Conservation (phyloP, 2,113 vertebrate genomes). For the Scatophagus argus region DNA sequence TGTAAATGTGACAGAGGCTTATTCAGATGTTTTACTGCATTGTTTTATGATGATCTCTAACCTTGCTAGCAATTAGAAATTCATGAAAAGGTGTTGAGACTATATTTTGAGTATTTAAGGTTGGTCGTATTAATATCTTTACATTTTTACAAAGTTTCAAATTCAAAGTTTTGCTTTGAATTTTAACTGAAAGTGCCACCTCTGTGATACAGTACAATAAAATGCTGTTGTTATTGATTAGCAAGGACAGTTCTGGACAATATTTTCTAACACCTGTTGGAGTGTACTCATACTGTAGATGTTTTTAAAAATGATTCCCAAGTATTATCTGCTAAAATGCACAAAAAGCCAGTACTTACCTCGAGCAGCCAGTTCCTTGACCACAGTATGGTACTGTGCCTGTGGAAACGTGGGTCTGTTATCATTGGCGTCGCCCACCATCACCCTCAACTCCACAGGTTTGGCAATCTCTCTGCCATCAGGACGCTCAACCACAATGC, state of each 20-base stretch:
- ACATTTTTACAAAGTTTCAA: no score
- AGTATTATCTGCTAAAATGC: not conserved
- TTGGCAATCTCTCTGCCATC: constrained; percentile 81
- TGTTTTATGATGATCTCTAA: not conserved
- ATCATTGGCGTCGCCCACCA: constrained; percentile 83
- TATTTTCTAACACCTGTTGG: constrained; percentile 7
- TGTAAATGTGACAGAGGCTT: constrained; percentile 14
- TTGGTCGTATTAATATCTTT: not conserved
- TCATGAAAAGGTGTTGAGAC: not conserved
- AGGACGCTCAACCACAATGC: constrained; percentile 80
- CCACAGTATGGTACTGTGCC: constrained; percentile 82
- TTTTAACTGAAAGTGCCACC: not conserved
- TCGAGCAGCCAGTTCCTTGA: constrained; percentile 80
- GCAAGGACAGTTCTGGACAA: not conserved
- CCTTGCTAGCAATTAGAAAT: not conserved
- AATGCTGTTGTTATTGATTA: not conserved
- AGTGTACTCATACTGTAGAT: not conserved
- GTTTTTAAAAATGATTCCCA: not conserved
- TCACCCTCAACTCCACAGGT: constrained; percentile 80
- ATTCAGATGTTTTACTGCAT: not conserved
- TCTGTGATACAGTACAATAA: constrained; percentile 1
- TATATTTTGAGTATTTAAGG: not conserved
- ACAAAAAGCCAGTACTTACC: constrained; percentile 21
- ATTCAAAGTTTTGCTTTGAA: not conserved
- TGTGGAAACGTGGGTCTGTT: constrained; percentile 82